Evolutionary conservation across 2,888 invertebrate genomes (phyloP).

Genomic region (Entomobrya proxima): DNA sequence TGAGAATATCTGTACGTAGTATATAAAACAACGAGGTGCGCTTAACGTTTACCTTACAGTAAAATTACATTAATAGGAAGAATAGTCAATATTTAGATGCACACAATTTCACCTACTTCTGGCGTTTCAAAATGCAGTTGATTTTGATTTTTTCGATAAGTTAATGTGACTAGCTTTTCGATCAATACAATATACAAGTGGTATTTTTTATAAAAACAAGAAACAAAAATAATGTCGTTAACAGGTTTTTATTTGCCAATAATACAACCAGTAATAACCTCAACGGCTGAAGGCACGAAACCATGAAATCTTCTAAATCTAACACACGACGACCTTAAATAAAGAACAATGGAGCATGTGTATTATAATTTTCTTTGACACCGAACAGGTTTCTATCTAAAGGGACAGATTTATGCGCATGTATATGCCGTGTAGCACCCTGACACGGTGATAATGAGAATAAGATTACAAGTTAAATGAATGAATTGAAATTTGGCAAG

Average conservation of each 20-base stretch:
- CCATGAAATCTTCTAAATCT: background rate
- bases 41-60: background rate
- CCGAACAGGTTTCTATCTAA: constrained; percentile 6
- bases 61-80: too few species aligned
- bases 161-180: background rate
- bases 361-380: background rate
- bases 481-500: background rate
- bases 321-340: background rate
- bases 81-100: too few species aligned
- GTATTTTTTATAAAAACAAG: background rate
- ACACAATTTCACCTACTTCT: too few species aligned
- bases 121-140: too few species aligned
- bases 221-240: constrained; percentile 12
- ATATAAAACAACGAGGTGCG: background rate
- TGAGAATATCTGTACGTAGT: background rate
- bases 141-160: background rate
- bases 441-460: constrained; percentile 29
- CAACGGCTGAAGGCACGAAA: too few species aligned
- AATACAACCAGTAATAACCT: background rate
- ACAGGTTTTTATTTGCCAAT: constrained; percentile 46
- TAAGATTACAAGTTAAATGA: background rate
- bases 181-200: background rate
- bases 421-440: constrained; percentile 20
- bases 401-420: background rate
- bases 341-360: background rate